Conservation (phyloP, 2,888 invertebrate species). For the Hydroisotoma schaefferi region DNA sequence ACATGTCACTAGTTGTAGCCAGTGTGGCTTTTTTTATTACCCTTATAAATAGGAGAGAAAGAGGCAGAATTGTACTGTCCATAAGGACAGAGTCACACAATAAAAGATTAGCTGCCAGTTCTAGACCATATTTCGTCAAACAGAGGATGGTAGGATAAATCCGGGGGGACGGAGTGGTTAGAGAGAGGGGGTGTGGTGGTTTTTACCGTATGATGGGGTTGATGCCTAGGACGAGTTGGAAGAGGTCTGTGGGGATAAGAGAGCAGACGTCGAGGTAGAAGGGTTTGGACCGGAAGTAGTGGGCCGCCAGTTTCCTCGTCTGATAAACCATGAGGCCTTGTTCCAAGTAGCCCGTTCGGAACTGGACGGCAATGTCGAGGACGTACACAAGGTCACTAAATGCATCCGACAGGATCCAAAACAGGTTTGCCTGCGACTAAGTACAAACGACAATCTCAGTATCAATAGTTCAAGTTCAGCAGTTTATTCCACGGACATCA, state of each 20-base stretch:
- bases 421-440: slow-evolving; percentile 67
- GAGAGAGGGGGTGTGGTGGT: neutral
- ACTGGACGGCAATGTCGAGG: slow-evolving; percentile 82
- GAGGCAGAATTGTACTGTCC: too few relatives aligned
- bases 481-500: too few relatives aligned
- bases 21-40: too few relatives aligned
- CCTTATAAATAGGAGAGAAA: too few relatives aligned
- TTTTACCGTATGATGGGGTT: slow-evolving; percentile 75
- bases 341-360: slow-evolving; percentile 90
- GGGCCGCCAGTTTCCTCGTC: slow-evolving; percentile 80
- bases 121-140: too few relatives aligned
- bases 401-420: slow-evolving; percentile 79
- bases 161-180: neutral
- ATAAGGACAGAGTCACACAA: too few relatives aligned
- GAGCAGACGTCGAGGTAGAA: slow-evolving; percentile 81
- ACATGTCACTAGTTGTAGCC: too few relatives aligned
- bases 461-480: too few relatives aligned
- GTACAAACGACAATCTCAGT: too few relatives aligned
- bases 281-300: slow-evolving; percentile 78
- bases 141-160: too few relatives aligned
- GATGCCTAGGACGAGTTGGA: slow-evolving; percentile 76
- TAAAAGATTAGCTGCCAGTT: too few relatives aligned
- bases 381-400: slow-evolving; percentile 83
- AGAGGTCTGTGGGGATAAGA: slow-evolving; percentile 77
- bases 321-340: slow-evolving; percentile 94